These are phyloP conservation scores for Cephus sareptanus DNA, from an alignment of 2,888 invertebrate species.

Conservation along the genomic window DNA sequence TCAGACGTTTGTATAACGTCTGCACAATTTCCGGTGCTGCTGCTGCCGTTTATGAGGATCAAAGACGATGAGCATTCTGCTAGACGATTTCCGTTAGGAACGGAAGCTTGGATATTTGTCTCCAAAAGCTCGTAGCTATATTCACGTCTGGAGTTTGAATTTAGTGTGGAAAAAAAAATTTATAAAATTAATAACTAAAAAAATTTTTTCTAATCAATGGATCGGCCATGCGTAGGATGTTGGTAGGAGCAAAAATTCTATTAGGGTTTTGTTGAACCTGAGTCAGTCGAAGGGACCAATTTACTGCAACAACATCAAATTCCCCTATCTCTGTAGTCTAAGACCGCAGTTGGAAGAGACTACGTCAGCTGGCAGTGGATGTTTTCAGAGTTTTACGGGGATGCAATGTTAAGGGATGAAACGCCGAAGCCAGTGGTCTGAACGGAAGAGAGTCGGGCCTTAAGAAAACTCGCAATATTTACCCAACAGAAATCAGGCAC, in stretches of 20 bases:
- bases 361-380: background rate
- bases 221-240: background rate
- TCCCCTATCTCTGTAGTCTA: background rate
- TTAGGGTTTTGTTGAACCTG: background rate
- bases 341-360: background rate
- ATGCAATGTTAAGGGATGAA: background rate
- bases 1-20: background rate
- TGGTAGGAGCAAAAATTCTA: background rate
- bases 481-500: constrained; percentile 60
- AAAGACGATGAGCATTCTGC: background rate
- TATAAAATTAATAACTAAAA: too few species aligned
- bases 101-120: background rate
- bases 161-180: background rate
- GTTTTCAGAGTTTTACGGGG: background rate
- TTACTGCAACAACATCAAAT: constrained; percentile 22
- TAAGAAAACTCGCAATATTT: constrained; percentile 63
- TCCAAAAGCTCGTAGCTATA: background rate
- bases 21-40: background rate
- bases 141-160: background rate
- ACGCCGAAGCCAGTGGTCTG: background rate
- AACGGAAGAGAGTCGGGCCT: constrained; percentile 26
- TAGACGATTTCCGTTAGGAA: background rate
- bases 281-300: constrained; percentile 18
- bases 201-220: background rate
- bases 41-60: background rate